Evolutionary conservation across 2,113 vertebrate genomes (phyloP), one percentile per base, ranked within the genome.

Genomic region (Conger conger): DNA sequence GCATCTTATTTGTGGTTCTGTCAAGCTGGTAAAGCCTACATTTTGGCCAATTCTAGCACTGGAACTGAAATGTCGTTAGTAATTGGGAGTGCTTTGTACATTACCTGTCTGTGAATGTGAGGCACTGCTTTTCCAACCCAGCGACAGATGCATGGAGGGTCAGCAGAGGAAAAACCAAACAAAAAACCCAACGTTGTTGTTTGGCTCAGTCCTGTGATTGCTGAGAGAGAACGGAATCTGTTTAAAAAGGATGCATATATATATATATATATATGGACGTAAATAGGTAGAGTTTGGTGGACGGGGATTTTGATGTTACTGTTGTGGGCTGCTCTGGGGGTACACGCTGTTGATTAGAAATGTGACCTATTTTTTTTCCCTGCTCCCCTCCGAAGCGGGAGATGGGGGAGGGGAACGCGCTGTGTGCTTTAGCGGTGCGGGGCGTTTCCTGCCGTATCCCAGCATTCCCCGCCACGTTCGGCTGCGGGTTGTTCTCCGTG

Each of bases 361-460:
- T 89, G 63, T 92, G 93, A 94, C 93, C 94, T 90, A 93, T 93
- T 93, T 91, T 82, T 91, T 82, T 50, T 6, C 40, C 36, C 42
- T 60, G 85, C 86, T 88, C 86, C 81, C 85, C 54, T 80, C 89
- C 57, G 68, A 84, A 40, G 78, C 38, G 63, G 78, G 81, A 40
- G 60, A 42, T 45, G 86, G 83, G 90, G 88, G 37, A 27, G 76
- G 78, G 79, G 84, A 37, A 86, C 81, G 82, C 80, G 63, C 42
- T 76, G 79, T 81, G 77, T 85, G 79, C n/a, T n/a, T 36, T 82
- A 86, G 87, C 68, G 81, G 86, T 57, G n/a, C 63, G 80, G 53
- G 79, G 82, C 83, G 77, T 87, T 86, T 88, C 88, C 80, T 86
- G 17, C 45, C 82, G 53, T 84, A 82, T 89, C 86, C 86, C 79